Conservation (phyloP, 2,113 vertebrate genomes). For the Megaceryle torquata region DNA sequence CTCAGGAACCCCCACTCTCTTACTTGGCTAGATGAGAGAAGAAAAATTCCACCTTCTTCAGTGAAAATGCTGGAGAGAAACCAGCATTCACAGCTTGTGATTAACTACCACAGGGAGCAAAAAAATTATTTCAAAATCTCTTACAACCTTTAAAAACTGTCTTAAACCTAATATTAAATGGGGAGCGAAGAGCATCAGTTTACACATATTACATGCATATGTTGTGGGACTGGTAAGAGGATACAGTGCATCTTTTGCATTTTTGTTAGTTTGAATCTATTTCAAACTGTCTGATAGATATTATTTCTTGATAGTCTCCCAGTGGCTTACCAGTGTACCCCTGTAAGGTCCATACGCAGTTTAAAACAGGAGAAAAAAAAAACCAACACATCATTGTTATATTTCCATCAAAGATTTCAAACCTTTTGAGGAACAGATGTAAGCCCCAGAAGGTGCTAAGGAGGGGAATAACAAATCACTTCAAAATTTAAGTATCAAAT, state of each 20-base stretch:
- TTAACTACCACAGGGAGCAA: background rate
- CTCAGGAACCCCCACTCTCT: background rate
- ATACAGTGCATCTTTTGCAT: background rate
- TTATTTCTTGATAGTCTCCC: background rate
- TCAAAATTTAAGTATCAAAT: background rate
- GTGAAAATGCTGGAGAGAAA: background rate
- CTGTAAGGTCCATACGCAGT: background rate
- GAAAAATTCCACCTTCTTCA: background rate
- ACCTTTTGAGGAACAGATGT: background rate
- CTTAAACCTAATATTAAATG: background rate
- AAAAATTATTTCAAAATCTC: background rate
- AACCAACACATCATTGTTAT: background rate
- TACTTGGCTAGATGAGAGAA: background rate
- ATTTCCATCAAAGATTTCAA: background rate
- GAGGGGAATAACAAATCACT: background rate
- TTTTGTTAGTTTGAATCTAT: background rate
- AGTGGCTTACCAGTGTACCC: background rate
- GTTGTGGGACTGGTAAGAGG: background rate
- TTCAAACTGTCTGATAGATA: background rate
- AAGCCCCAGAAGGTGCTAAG: background rate
- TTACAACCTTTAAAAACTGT: background rate
- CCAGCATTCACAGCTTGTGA: background rate
- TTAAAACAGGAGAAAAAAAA: background rate
- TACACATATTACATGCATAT: background rate
- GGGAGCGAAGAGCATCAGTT: background rate